Conservation (phyloP, 2,113 vertebrate genomes). For the Carassius carassius region DNA sequence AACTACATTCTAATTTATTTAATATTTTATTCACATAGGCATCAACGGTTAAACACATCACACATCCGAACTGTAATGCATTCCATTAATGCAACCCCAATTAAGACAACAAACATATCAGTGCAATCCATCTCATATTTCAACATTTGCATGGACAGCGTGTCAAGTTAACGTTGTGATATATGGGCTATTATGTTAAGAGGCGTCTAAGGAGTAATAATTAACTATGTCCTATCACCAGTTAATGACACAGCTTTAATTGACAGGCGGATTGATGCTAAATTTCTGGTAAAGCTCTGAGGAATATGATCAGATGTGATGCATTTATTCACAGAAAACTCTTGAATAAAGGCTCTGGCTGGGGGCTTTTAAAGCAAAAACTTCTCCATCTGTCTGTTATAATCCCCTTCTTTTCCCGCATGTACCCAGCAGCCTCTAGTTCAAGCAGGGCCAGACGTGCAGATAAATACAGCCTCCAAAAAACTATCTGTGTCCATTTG, state of each 20-base stretch:
- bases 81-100: neutral
- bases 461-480: constrained; percentile 27
- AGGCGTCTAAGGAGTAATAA: neutral
- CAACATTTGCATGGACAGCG: neutral
- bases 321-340: constrained; percentile 7
- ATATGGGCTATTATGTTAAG: neutral
- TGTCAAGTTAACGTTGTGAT: neutral
- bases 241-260: constrained; percentile 9
- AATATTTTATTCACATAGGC: neutral
- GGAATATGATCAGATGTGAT: neutral
- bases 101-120: neutral
- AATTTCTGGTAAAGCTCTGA: neutral
- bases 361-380: neutral
- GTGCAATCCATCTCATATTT: neutral
- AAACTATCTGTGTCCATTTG: constrained; percentile 26
- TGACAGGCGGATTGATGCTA: neutral
- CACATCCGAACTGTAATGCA: neutral
- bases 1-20: neutral
- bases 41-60: neutral
- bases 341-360: constrained; percentile 9
- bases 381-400: constrained; percentile 30
- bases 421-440: constrained; percentile 23
- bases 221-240: neutral
- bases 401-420: constrained; percentile 18
- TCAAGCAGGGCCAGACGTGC: neutral